phyloP scores from a whole-genome alignment of 2,113 vertebrate species.

The Lophotis ruficrista region DNA sequence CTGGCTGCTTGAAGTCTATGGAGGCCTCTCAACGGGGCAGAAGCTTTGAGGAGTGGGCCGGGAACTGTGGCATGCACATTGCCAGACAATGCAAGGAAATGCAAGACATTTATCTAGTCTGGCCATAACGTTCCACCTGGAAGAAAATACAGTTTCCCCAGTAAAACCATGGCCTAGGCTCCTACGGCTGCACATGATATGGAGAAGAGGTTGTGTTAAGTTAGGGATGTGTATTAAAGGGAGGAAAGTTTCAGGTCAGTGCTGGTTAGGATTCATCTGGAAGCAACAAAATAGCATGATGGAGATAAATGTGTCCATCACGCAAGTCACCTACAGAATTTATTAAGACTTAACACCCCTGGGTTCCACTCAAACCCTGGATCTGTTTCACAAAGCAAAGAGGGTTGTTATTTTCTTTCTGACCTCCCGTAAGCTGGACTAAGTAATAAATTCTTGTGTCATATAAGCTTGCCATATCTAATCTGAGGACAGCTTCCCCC shows the following conservation, averaged over 20 bases:
- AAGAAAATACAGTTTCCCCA: conserved; percentile 5
- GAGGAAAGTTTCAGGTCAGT: background rate
- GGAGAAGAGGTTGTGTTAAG: background rate
- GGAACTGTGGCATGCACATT: background rate
- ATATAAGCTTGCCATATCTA: background rate
- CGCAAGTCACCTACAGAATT: background rate
- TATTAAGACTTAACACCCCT: background rate
- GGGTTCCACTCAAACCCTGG: background rate
- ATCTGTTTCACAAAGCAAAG: background rate
- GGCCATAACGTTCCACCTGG: background rate
- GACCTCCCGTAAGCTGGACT: background rate
- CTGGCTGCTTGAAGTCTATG: background rate
- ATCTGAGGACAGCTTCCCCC: background rate
- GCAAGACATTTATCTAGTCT: background rate
- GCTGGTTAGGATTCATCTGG: background rate
- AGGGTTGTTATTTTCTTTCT: background rate
- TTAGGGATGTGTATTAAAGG: background rate
- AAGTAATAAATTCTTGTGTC: background rate
- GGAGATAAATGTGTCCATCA: conserved; percentile 42
- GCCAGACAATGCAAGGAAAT: background rate
- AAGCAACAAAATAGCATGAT: background rate
- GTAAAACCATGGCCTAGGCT: background rate
- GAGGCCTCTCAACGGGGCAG: background rate
- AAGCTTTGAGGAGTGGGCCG: background rate
- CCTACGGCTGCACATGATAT: background rate